Conservation (phyloP, 1,140 invertebrate species). For the Drosophila jambulina region DNA sequence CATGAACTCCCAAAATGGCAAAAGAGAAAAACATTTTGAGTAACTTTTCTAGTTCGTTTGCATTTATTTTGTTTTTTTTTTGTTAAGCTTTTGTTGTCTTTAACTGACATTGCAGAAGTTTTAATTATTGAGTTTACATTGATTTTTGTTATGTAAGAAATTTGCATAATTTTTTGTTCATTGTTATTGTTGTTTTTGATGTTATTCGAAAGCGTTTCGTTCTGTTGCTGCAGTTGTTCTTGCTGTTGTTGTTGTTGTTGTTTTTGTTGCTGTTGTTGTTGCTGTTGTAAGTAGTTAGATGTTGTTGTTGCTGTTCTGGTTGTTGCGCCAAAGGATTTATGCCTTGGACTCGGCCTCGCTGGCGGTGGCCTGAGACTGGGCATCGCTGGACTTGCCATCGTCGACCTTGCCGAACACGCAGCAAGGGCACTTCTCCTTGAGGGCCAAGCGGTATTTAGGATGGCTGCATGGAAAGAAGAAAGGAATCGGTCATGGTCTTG, state of each 20-base stretch:
- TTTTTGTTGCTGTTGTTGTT: slow-evolving; percentile 70
- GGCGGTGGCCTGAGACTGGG: slow-evolving; percentile 85
- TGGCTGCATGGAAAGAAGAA: slow-evolving; percentile 86
- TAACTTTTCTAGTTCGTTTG: slow-evolving; percentile 84
- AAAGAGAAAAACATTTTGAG: slow-evolving; percentile 6
- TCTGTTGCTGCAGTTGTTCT: slow-evolving; percentile 84
- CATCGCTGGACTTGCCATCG: slow-evolving; percentile 85
- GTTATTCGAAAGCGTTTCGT: slow-evolving; percentile 84
- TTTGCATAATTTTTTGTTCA: slow-evolving; percentile 44
- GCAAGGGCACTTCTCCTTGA: slow-evolving; percentile 90
- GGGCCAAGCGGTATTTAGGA: slow-evolving; percentile 90
- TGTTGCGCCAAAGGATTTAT: slow-evolving; percentile 62
- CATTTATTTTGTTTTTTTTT: slow-evolving; percentile 73
- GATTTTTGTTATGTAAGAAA: slow-evolving; percentile 75
- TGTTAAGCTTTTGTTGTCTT: slow-evolving; percentile 75
- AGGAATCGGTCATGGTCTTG: not conserved
- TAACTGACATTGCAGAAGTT: slow-evolving; percentile 81
- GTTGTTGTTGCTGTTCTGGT: slow-evolving; percentile 59
- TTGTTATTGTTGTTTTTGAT: slow-evolving; percentile 58
- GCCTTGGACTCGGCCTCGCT: slow-evolving; percentile 83
- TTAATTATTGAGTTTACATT: slow-evolving; percentile 65
- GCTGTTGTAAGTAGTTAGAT: slow-evolving; percentile 66
- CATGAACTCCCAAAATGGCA: too few relatives aligned
- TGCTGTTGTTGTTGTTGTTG: slow-evolving; percentile 72
- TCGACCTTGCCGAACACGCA: slow-evolving; percentile 86